Base-by-base conservation (phyloP, 2,888 invertebrate genomes). In the Drosophila yooni region DNA sequence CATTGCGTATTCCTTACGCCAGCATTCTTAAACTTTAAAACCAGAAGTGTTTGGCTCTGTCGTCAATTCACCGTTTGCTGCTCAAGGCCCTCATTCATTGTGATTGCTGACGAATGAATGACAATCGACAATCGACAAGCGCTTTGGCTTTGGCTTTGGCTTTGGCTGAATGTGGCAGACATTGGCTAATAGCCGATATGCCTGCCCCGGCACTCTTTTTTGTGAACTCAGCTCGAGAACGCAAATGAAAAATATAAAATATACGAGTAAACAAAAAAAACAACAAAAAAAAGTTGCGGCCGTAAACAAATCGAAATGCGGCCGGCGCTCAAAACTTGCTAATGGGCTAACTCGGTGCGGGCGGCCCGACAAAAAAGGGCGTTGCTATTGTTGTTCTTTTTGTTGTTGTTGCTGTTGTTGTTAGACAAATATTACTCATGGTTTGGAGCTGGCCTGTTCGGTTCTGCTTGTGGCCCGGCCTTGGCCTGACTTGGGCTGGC, bases 371-470 rank as follows among this genome's bases (percentile, higher is more conserved):
- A 88, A 82, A 88, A 86, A 86, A 88, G 76, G 85, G 86, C 85
- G 89, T 87, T 78, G 74, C 71, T 81, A 53, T 60, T 59, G 70
- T 54, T 58, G 63, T 43, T 46, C 3, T 27, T 62, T 38, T 53
- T 68, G 53, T 53, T 57, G 68, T 46, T 61, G 69, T 53, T 68
- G 53, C 51, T 57, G 68, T 46, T 61, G 69, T 60, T 83, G 79
- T 70, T 87, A 81, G 79, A 81, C 89, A 89, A 84, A 89, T 87
- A 85, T 85, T 85, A 85, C 84, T 85, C 89, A 85, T 89, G 74
- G 69, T 51, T 61, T 46, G 77, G 46, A n/a, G 46, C 40, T 52
- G 69, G 51, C 31, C 62, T 18, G 54, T 18, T 38, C 8, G 38
- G 3, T 25, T 48, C 31, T 21, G 52, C 70, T 34, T 40, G 21